These are phyloP conservation scores for Drosophila mimetica DNA, from an alignment of 2,888 invertebrate genomes.

Conservation along the genomic window DNA sequence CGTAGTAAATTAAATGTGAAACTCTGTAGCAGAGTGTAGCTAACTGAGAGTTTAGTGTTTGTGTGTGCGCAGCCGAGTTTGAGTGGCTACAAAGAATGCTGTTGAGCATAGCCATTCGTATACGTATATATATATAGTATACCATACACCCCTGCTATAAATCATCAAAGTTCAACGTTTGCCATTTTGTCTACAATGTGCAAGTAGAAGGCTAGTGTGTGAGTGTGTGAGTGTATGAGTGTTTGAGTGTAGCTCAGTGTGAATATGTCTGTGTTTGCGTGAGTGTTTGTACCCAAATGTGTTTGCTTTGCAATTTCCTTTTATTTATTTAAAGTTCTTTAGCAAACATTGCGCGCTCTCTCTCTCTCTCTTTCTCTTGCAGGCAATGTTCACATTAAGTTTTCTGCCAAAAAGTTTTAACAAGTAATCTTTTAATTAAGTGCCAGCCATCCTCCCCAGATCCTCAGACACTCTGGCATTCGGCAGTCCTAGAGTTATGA, in stretches of 20 bases:
- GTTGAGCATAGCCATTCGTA: conserved; percentile 29
- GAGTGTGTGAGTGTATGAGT: conserved; percentile 5
- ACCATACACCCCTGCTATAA: conserved; percentile 46
- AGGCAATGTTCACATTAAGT: conserved; percentile 71
- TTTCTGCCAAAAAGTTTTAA: conserved; percentile 66
- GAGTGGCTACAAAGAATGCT: conserved; percentile 50
- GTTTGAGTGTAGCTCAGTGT: conserved; percentile 1
- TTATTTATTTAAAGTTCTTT: conserved; percentile 74
- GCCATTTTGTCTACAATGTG: conserved; percentile 54
- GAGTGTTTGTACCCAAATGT: conserved; percentile 63
- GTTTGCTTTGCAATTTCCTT: conserved; percentile 77
- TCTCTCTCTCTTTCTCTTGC: conserved; percentile 2
- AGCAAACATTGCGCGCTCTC: conserved; percentile 59
- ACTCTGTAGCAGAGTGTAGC: conserved; percentile 60
- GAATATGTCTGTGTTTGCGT: conserved; percentile 25
- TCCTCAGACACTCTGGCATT: conserved; percentile 34
- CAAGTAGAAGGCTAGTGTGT: conserved; percentile 21
- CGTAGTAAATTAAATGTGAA: conserved; percentile 74
- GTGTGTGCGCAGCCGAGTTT: conserved; percentile 19
- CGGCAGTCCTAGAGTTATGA: conserved; percentile 48
- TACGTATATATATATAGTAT: conserved; percentile 6
- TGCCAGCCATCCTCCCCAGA: conserved; percentile 37
- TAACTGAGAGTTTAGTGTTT: conserved; percentile 37
- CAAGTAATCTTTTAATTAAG: conserved; percentile 79
- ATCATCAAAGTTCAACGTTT: conserved; percentile 75